phyloP scores from a whole-genome alignment of 2,888 invertebrate genomes.

The Nasonia oneida region DNA sequence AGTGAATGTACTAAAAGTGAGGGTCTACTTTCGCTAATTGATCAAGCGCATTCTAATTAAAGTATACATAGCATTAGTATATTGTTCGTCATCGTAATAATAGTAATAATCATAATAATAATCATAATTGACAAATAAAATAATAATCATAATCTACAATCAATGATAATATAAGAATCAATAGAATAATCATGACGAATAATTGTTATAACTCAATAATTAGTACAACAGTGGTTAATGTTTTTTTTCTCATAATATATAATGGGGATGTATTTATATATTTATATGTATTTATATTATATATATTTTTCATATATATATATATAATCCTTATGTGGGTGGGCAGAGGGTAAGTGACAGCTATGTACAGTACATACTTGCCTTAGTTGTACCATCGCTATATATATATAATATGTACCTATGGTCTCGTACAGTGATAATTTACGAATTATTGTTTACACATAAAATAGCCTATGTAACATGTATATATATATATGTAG shows the following conservation, averaged over 20 bases:
- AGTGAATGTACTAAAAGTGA: conserved; percentile 74
- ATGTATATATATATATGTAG: conserved; percentile 72
- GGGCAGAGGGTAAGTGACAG: conserved; percentile 75
- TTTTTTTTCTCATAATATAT: conserved; percentile 68
- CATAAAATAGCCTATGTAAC: conserved; percentile 77
- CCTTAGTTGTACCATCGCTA: conserved; percentile 77
- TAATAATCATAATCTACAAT: conserved; percentile 66
- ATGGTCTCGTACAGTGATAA: conserved; percentile 71
- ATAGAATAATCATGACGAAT: conserved; percentile 64
- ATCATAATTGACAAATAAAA: conserved; percentile 64
- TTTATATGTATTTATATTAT: conserved; percentile 65
- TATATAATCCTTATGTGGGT: conserved; percentile 70
- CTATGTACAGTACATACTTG: conserved; percentile 79
- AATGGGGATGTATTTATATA: conserved; percentile 64
- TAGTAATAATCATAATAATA: conserved; percentile 64
- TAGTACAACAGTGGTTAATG: conserved; percentile 77
- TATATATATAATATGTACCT: conserved; percentile 68
- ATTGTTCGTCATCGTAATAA: conserved; percentile 69
- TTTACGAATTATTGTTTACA: conserved; percentile 74
- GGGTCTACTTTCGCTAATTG: conserved; percentile 75
- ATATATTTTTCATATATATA: conserved; percentile 65
- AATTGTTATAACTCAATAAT: conserved; percentile 70
- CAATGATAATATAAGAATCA: conserved; percentile 61
- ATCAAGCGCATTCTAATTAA: conserved; percentile 74
- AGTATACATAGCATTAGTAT: conserved; percentile 74